Base-by-base conservation (phyloP, 2,797 vertebrate species). In the Poecilia velifera region DNA sequence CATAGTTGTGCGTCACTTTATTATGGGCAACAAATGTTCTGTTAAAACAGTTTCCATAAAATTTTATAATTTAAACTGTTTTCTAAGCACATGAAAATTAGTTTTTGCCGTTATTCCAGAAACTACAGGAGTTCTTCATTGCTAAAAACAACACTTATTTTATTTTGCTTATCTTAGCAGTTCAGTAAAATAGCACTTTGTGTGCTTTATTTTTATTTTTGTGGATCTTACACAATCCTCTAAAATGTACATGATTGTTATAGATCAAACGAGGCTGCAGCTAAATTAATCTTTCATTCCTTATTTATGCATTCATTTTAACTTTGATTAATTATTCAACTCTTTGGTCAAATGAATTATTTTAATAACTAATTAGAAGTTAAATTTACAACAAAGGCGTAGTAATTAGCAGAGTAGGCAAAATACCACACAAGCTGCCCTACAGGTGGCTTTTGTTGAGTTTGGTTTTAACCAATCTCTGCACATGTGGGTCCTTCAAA, bases 371-470 rank as follows among this genome's bases (percentile, higher is more conserved):
- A n/a, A 80, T 74, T 73, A 53, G 6, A 62, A 43, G 14, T 53
- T 13, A 36, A 78, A 62, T 25, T 22, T 43, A 51, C 22, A 4
- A 0, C 16, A 72, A 76, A 55, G 47, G 55, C 14, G 3, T 49
- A 46, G 1, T 39, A 71, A 80, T 71, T 79, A 66, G 43, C 53
- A 39, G 51, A 36, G 49, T 7, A 25, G 25, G 72, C 4, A 74
- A 64, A 41, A 25, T 68, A 53, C 59, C 47, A 66, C 10, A 76
- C 25, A 76, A 64, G 31, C 45, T 78, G 45, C 47, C 72, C 55
- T 6, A 72, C 81, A 84, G 55, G 36, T 87, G 64, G 12, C 78
- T 75, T 79, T 49, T 66, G 36, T 70, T 28, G 14, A 36, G 10
- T 49, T 73, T 14, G 3, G 25, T 39, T 85, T 78, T 47, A 45